Evolutionary conservation across 1,140 invertebrate species (phyloP).

Genomic region (Colletes latitarsis): DNA sequence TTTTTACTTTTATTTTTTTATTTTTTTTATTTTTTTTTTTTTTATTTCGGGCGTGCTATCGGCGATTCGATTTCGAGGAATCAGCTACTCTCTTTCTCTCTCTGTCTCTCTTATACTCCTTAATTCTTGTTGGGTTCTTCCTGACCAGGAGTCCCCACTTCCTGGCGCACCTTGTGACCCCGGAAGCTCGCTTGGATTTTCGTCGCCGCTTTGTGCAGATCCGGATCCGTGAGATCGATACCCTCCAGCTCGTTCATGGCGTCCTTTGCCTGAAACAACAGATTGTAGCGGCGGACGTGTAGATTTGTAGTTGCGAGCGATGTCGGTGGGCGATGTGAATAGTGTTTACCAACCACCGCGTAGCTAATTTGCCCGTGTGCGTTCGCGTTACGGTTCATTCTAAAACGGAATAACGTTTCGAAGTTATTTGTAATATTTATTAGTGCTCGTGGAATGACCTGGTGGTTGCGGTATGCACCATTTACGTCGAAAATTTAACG

Average conservation of each 20-base stretch:
- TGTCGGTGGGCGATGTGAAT: not conserved
- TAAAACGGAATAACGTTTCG: not conserved
- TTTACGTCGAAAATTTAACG: too few relatives aligned
- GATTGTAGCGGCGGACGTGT: not conserved
- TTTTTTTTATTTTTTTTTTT: not conserved
- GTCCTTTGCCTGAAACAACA: constrained; percentile 74
- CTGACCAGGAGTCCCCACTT: constrained; percentile 73
- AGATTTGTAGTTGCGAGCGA: not conserved
- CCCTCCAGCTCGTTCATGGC: constrained; percentile 87
- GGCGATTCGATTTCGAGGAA: constrained; percentile 24
- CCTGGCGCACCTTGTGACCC: constrained; percentile 93
- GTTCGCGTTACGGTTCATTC: not conserved
- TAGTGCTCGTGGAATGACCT: too few relatives aligned
- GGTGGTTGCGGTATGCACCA: too few relatives aligned
- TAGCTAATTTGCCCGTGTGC: not conserved
- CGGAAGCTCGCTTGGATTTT: constrained; percentile 97
- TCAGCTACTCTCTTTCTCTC: constrained; percentile 6
- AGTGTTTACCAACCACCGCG: not conserved
- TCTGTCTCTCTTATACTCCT: constrained; percentile 22
- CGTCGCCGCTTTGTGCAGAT: constrained; percentile 94
- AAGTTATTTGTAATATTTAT: too few relatives aligned
- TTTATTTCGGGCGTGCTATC: constrained; percentile 28
- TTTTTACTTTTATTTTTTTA: not conserved
- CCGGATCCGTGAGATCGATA: constrained; percentile 91
- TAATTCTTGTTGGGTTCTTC: constrained; percentile 74